Percentiles rank a stretch among this genome's conserved stretches.
phyloP scores from a whole-genome alignment of 2,797 vertebrate species.

The Salarias fasciatus region DNA sequence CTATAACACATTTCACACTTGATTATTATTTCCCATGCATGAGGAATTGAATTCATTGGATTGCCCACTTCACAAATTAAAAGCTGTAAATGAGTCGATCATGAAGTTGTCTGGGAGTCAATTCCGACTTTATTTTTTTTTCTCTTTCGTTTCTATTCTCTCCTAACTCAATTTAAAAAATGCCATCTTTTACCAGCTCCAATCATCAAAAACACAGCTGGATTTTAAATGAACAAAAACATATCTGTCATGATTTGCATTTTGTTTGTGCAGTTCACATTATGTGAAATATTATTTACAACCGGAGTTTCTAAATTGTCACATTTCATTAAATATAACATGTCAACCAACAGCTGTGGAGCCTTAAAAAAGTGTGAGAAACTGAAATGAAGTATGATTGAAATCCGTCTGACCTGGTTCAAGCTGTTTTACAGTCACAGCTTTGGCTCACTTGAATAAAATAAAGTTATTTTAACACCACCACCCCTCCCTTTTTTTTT shows the following conservation, averaged over 20 bases:
- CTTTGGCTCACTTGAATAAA: not conserved
- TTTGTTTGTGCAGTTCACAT: too few relatives aligned
- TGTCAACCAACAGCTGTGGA: not conserved
- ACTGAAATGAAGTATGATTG: not conserved
- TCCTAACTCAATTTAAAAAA: too few relatives aligned
- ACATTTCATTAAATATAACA: too few relatives aligned
- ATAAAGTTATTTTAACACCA: too few relatives aligned
- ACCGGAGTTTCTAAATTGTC: too few relatives aligned
- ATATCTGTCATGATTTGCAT: too few relatives aligned
- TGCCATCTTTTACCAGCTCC: too few relatives aligned
- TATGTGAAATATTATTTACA: too few relatives aligned
- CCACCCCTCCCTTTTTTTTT: too few relatives aligned
- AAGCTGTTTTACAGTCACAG: not conserved
- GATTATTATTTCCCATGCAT: slow-evolving; percentile 27
- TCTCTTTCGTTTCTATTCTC: too few relatives aligned
- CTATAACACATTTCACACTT: slow-evolving; percentile 30
- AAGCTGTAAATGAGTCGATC: slow-evolving; percentile 20
- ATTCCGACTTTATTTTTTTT: not conserved
- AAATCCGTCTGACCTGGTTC: not conserved
- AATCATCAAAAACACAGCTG: too few relatives aligned
- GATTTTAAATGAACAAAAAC: too few relatives aligned
- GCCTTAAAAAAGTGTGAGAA: not conserved
- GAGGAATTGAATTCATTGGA: slow-evolving; percentile 26
- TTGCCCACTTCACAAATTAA: slow-evolving; percentile 25
- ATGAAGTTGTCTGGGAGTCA: slow-evolving; percentile 9